Evolutionary conservation across 1,140 invertebrate species (phyloP).

Genomic region (Pachyrhynchus sulphureomaculatus): DNA sequence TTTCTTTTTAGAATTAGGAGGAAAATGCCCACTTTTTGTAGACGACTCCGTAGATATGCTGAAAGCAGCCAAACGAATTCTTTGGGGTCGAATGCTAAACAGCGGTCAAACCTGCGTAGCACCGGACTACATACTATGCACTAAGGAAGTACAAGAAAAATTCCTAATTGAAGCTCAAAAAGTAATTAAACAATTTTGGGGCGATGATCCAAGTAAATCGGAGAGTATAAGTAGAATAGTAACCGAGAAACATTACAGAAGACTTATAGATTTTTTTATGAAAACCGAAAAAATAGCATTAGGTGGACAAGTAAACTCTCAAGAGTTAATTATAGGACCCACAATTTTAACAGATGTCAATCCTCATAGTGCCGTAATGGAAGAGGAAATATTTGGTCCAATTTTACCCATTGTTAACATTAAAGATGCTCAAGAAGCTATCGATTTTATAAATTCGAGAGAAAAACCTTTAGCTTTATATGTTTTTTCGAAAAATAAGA

Average conservation of each 20-base stretch:
- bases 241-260: slow-evolving; percentile 74
- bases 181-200: slow-evolving; percentile 83
- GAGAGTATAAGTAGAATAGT: slow-evolving; percentile 86
- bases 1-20: slow-evolving; percentile 59
- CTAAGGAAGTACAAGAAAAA: slow-evolving; percentile 67
- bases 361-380: slow-evolving; percentile 75
- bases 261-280: slow-evolving; percentile 55
- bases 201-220: slow-evolving; percentile 74
- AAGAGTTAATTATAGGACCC: slow-evolving; percentile 77
- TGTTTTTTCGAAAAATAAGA: slow-evolving; percentile 77
- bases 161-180: slow-evolving; percentile 67
- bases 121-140: slow-evolving; percentile 96
- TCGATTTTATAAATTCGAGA: slow-evolving; percentile 76
- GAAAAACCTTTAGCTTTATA: slow-evolving; percentile 81
- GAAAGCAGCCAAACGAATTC: slow-evolving; percentile 75
- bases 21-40: slow-evolving; percentile 88
- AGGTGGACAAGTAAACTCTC: slow-evolving; percentile 75
- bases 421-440: slow-evolving; percentile 82
- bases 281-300: slow-evolving; percentile 69
- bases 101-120: slow-evolving; percentile 97
- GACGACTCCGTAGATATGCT: slow-evolving; percentile 75
- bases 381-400: slow-evolving; percentile 94
- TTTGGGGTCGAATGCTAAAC: slow-evolving; percentile 91
- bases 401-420: slow-evolving; percentile 86
- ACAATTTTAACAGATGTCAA: slow-evolving; percentile 79